Conservation (phyloP, 2,113 vertebrate species). For the Vombatus ursinus region DNA sequence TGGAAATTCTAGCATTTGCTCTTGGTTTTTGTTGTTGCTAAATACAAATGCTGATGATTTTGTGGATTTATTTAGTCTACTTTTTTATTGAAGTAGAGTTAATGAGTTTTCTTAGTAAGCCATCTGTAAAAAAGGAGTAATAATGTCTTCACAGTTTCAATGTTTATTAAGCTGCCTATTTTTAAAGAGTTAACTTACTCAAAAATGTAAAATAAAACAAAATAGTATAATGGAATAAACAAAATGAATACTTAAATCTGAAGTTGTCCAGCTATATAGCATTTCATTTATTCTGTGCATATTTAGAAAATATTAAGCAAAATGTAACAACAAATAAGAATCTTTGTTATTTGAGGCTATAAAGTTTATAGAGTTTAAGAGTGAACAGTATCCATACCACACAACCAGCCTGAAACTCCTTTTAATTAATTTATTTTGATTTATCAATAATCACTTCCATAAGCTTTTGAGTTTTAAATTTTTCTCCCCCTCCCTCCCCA, state of each 20-base stretch:
- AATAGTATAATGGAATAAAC: not conserved
- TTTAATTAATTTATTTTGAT: not conserved
- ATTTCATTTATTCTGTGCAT: not conserved
- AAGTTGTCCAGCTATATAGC: not conserved
- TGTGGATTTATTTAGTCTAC: not conserved
- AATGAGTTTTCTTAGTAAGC: not conserved
- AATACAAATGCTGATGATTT: not conserved
- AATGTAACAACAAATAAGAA: not conserved
- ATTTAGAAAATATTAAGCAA: not conserved
- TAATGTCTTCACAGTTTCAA: not conserved
- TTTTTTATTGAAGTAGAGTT: not conserved
- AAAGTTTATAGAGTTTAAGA: not conserved
- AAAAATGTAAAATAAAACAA: not conserved
- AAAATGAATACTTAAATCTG: not conserved
- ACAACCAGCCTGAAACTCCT: not conserved
- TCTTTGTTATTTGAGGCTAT: not conserved
- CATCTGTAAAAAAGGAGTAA: not conserved
- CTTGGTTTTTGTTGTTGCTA: not conserved
- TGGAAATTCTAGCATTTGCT: not conserved
- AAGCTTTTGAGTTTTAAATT: too few relatives aligned
- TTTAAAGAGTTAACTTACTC: not conserved
- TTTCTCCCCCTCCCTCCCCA: too few relatives aligned
- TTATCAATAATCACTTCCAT: too few relatives aligned
- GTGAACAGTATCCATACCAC: not conserved
- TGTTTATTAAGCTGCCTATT: not conserved